These are phyloP conservation scores for Unio delphinus DNA, from an alignment of 2,888 invertebrate genomes.

Conservation along the genomic window DNA sequence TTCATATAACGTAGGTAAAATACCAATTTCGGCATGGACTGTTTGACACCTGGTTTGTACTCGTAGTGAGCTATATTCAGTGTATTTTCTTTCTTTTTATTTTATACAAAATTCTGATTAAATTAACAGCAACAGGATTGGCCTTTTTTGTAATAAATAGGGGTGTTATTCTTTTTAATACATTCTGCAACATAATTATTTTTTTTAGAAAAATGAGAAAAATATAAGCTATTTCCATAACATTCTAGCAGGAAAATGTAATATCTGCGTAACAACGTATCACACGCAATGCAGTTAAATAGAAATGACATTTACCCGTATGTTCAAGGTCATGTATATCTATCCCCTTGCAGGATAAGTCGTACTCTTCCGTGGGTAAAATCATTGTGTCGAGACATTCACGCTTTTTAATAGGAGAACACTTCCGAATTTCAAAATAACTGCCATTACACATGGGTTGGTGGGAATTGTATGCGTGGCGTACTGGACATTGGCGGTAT, in stretches of 20 bases:
- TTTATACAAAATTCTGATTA: too few relatives aligned
- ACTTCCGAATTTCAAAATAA: constrained; percentile 19
- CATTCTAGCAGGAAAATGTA: background rate
- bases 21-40: too few relatives aligned
- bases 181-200: too few relatives aligned
- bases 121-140: too few relatives aligned
- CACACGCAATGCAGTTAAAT: background rate
- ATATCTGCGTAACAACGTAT: background rate
- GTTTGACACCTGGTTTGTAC: too few relatives aligned
- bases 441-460: constrained; percentile 18
- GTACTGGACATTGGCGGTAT: constrained; percentile 39
- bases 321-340: constrained; percentile 35
- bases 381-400: constrained; percentile 17
- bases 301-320: constrained; percentile 16
- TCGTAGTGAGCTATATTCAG: too few relatives aligned
- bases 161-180: too few relatives aligned
- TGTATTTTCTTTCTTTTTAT: too few relatives aligned
- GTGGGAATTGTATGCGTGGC: constrained; percentile 9
- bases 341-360: constrained; percentile 38
- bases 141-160: too few relatives aligned
- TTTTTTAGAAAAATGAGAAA: too few relatives aligned
- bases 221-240: background rate
- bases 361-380: constrained; percentile 17
- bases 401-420: constrained; percentile 13
- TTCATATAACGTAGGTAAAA: too few relatives aligned